Conservation (phyloP, 2,888 invertebrate species). For the Acanthosoma haemorrhoidale region DNA sequence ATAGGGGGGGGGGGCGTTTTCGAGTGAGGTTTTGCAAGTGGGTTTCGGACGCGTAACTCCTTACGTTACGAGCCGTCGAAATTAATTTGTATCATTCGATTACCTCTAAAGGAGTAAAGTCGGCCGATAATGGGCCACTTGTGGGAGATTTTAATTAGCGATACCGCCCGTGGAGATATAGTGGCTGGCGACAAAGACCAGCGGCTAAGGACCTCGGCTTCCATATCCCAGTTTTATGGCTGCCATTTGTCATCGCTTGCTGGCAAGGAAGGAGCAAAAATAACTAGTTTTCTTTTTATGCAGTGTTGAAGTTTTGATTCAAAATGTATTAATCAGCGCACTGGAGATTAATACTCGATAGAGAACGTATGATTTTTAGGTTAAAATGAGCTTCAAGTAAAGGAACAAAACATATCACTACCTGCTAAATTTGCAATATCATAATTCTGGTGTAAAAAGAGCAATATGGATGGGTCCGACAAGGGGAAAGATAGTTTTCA, state of each 20-base stretch:
- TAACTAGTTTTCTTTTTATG: too few species aligned
- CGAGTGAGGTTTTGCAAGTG: not conserved
- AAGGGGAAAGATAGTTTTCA: too few species aligned
- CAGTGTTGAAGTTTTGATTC: too few species aligned
- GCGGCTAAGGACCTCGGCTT: not conserved
- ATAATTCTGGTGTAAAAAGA: too few species aligned
- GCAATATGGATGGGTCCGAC: too few species aligned
- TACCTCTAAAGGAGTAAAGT: not conserved
- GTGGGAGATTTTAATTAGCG: constrained; percentile 2
- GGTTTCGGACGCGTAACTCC: too few species aligned
- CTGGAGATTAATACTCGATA: too few species aligned
- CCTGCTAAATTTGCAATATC: too few species aligned
- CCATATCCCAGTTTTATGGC: not conserved
- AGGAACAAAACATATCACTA: too few species aligned
- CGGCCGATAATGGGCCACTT: not conserved
- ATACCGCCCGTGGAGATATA: not conserved
- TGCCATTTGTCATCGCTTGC: not conserved
- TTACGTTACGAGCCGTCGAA: not conserved
- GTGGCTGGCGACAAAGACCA: not conserved
- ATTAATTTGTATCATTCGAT: constrained; percentile 6
- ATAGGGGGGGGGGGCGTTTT: not conserved
- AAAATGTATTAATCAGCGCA: not conserved
- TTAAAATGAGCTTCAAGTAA: too few species aligned
- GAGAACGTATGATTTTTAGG: too few species aligned
- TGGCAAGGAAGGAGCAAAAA: too few species aligned